Percentiles rank a stretch among this genome's conserved stretches.
These are phyloP conservation scores for Gobio occitaniae DNA, from an alignment of 2,797 vertebrate genomes.

Conservation along the genomic window DNA sequence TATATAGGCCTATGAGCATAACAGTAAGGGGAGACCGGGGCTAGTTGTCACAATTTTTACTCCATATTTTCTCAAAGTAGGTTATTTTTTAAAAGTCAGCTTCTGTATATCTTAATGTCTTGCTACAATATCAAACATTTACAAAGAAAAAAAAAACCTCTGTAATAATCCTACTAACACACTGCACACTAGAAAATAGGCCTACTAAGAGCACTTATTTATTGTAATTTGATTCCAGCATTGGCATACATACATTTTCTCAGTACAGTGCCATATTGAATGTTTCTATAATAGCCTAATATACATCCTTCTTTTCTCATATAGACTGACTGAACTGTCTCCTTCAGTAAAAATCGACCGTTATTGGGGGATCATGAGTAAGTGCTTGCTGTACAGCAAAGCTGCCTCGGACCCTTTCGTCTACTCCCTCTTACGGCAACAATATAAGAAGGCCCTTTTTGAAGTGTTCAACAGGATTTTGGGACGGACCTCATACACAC, in stretches of 20 bases:
- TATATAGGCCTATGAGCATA: not conserved
- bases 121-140: not conserved
- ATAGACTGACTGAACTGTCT: constrained; percentile 83
- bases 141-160: not conserved
- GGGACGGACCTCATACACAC: constrained; percentile 74
- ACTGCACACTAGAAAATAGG: not conserved
- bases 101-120: not conserved
- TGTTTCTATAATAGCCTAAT: constrained; percentile 8
- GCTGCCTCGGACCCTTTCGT: constrained; percentile 82
- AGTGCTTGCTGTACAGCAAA: constrained; percentile 84
- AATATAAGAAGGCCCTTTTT: constrained; percentile 82
- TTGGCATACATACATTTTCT: not conserved
- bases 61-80: not conserved
- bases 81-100: not conserved
- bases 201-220: not conserved
- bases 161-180: not conserved
- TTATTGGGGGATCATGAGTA: constrained; percentile 82
- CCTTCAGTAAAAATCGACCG: constrained; percentile 79
- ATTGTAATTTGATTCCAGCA: not conserved
- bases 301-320: constrained; percentile 19
- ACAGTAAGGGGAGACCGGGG: not conserved
- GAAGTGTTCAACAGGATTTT: constrained; percentile 74
- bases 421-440: constrained; percentile 82
- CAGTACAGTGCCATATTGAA: not conserved
- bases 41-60: not conserved